Evolutionary conservation across 2,113 vertebrate species (phyloP), one percentile per base, ranked within the genome.

Genomic region (Thunnus thynnus): DNA sequence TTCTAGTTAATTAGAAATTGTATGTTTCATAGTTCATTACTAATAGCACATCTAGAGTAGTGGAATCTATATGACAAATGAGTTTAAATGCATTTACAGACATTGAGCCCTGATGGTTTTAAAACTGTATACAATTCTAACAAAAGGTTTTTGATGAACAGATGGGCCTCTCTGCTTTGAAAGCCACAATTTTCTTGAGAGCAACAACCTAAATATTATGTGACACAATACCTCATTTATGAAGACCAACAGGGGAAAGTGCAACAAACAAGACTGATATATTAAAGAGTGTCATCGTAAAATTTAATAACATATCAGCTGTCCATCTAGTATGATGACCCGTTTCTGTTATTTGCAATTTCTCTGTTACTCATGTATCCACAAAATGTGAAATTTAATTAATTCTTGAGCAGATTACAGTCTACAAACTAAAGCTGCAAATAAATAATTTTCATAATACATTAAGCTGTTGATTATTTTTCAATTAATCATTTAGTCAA

Each of bases 1-100:
- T 22, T 22, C 22, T 22, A 22, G 22, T 22, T 22, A 22, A 22
- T 22, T 22, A 22, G 30, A 46, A 44, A 52, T 67, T 27, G 7
- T 20, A 56, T 20, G 12, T 54, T 60, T 60, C 44, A 52, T 32
- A 32, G 72, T 46, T 76, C 8, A 72, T 48, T 47, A 50, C 22
- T 22, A 22, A 30, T 22, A 63, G 56, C 46, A 62, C 3, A 9
- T 22, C 3, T 46, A 25, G 5, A 51, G 16, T 10, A 25, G 5
- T 18, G 2, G 25, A 68, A 46, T 2, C 20, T 32, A 32, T 6
- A 36, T 36, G 16, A 30, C 56, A 54, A 54, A 46, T 7, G 16
- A n/a, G 17, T 54, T 77, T n/a, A 25, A 41, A 60, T 61, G 22
- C 22, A 22, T 22, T 36, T 36, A 6, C 32, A 36, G 63, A 5